These are phyloP conservation scores for Drosophila sucinea DNA, from an alignment of 1,140 invertebrate species.

Conservation along the genomic window DNA sequence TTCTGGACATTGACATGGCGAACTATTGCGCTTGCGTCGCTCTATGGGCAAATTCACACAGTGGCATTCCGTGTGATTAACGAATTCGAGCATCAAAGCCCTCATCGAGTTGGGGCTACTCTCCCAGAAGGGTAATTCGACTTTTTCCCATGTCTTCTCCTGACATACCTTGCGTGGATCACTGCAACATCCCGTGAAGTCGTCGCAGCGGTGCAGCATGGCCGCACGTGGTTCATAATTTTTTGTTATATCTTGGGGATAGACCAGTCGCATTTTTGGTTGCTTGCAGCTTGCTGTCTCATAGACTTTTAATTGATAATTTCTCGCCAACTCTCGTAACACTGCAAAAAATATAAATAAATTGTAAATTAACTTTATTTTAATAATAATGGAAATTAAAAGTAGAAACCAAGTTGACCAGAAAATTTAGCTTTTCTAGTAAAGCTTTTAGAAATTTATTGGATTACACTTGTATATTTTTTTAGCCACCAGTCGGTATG, in stretches of 20 bases:
- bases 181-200: constrained; percentile 89
- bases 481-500: no score
- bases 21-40: constrained; percentile 60
- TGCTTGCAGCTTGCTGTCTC: constrained; percentile 28
- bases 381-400: no score
- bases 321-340: neutral
- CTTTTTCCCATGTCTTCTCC: constrained; percentile 47
- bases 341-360: neutral
- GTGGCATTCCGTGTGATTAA: constrained; percentile 73
- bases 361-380: no score
- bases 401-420: no score
- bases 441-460: no score
- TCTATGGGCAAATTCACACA: constrained; percentile 42
- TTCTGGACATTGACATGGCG: constrained; percentile 61
- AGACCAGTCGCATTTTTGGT: constrained; percentile 53
- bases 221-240: constrained; percentile 89
- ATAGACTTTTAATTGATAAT: constrained; percentile 23
- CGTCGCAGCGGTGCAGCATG: constrained; percentile 88
- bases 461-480: no score
- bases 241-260: constrained; percentile 73
- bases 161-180: constrained; percentile 86
- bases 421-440: no score
- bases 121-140: constrained; percentile 55
- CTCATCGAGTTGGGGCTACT: neutral
- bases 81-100: constrained; percentile 30